Base-by-base conservation (phyloP, 2,113 vertebrate genomes). In the Corydoras sp. region DNA sequence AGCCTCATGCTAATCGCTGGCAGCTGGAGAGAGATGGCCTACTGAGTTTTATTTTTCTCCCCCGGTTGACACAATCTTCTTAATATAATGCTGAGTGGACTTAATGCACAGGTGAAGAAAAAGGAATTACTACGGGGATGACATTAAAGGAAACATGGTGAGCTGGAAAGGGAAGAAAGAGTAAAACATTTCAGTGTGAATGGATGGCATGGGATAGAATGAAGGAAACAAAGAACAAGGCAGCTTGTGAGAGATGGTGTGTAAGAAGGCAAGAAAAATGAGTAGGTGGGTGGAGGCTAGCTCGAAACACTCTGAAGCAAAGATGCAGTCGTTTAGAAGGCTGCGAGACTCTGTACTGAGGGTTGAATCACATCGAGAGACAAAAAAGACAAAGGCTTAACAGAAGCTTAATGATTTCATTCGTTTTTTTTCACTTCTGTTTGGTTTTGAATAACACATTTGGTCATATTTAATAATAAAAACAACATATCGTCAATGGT, bases 131-230 rank as follows among this genome's bases (percentile, higher is more conserved):
- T 31, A 58, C 73, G 61, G 71, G 58, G 71, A 55, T 73, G 71
- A 70, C 73, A 73, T 77, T 62, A 74, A 74, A 66, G 67, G 71
- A 66, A 74, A 66, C 67, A 77, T 31, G 54, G 59, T 1, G 18
- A 69, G 71, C 60, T 60, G 65, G 43, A 73, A 74, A 65, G 58
- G n/a, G 60, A 66, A 30, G 35, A 68, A 51, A 56, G 67, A 60
- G 15, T 53, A 50, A 56, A 35, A 61, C 24, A 68, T 50, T 18
- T 24, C 30, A 56, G 55, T 56, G 35, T 56, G 29, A 65, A 31
- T 74, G 29, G 72, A 55, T 74, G 63, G 48, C 73, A 15, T 24
- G 68, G 54, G 66, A 4, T 3, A 62, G 70, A n/a, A 48, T 13
- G 43, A 43, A 43, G 35, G 35, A 43, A 43, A 43, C 35, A 68